Evolutionary conservation across 2,797 vertebrate genomes (phyloP), one percentile per base, ranked within the genome.

Genomic region (Chromis chromis): DNA sequence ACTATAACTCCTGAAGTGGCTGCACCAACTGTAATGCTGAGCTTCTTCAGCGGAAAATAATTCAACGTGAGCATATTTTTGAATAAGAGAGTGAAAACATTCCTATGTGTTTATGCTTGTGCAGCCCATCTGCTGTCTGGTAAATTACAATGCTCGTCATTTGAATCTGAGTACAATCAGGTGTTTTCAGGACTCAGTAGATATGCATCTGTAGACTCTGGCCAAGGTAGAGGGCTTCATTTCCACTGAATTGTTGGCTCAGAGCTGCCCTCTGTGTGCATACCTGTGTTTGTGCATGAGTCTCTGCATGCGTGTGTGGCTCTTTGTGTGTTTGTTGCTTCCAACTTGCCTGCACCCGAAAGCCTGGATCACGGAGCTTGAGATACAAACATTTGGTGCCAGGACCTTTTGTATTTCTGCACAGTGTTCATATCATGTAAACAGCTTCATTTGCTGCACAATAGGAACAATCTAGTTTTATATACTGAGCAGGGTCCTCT

Each of bases 251-350:
- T 79, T 74, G 82, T 82, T 90, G 89, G 87, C 90, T 91, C 89
- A 79, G 84, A 86, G 84, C 85, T 86, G 83, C 83, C 82, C 87
- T 90, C 83, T 90, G 86, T 89, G 79, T 90, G 88, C 78, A 83
- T 79, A 86, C 80, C 74, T 85, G 79, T 63, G 86, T 58, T 83
- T 88, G 84, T 88, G 81, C 89, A 89, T 66, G 79, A 65, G 55
- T 77, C 54, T 78, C 55, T 52, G 74, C 65, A 46, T 79, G 81
- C 55, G 49, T 60, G 53, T 39, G 42, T 59, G 25, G 14, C 6
- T 78, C 24, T 76, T 65, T 84, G 75, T 73, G 68, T 61, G 48
- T 81, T 64, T 75, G 46, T 71, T 59, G 49, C 69, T 62, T 57
- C 17, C 56, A 76, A 70, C 46, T 70, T 65, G 33, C 52, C 58